These are phyloP conservation scores for Clarias laeviceps DNA, from an alignment of 2,797 vertebrate genomes.

Conservation along the genomic window DNA sequence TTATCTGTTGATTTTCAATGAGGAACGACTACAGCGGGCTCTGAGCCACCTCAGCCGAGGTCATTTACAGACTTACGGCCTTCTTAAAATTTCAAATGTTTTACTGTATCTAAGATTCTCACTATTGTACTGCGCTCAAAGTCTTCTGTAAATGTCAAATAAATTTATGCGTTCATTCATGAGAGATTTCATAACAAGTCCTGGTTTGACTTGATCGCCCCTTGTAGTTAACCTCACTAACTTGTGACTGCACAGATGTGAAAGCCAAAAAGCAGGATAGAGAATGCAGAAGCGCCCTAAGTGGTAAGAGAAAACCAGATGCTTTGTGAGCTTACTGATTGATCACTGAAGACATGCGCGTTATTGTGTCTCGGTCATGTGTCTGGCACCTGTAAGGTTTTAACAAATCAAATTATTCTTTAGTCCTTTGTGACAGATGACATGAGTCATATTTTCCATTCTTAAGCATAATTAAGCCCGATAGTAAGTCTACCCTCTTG, in stretches of 20 bases:
- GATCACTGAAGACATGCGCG: not conserved
- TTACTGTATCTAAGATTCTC: too few species aligned
- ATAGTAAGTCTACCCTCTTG: slow-evolving; percentile 43
- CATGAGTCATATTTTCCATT: slow-evolving; percentile 60
- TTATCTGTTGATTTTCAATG: too few species aligned
- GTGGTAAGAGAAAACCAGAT: not conserved
- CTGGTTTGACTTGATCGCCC: too few species aligned
- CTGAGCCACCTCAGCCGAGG: too few species aligned
- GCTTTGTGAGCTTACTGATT: not conserved
- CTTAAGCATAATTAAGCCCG: slow-evolving; percentile 55
- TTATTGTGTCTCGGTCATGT: slow-evolving; percentile 19
- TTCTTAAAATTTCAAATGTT: too few species aligned
- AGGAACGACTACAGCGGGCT: too few species aligned
- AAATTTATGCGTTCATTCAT: too few species aligned
- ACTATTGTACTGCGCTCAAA: too few species aligned
- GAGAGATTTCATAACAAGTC: too few species aligned
- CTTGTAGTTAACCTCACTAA: not conserved
- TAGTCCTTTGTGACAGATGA: slow-evolving; percentile 43
- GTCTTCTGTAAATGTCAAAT: too few species aligned
- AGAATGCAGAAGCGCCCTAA: not conserved
- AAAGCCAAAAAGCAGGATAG: not conserved
- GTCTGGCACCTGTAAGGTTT: slow-evolving; percentile 46
- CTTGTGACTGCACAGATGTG: not conserved
- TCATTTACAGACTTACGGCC: too few species aligned
- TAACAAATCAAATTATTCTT: slow-evolving; percentile 9